phyloP scores from a whole-genome alignment of 2,888 invertebrate genomes.

The Patella depressa region DNA sequence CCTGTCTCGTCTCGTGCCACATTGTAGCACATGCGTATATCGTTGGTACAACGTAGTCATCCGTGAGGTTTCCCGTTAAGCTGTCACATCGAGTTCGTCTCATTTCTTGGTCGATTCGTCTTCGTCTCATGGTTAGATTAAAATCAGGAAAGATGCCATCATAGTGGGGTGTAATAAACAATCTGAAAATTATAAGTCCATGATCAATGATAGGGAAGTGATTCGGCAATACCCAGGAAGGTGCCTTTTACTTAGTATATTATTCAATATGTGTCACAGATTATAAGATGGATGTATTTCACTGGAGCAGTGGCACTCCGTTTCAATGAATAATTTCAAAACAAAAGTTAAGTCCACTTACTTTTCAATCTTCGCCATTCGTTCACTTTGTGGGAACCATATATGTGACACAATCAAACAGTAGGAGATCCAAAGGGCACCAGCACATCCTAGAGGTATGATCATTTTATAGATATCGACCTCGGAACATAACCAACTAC shows the following conservation, averaged over 20 bases:
- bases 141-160: conserved; percentile 93
- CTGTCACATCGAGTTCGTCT: conserved; percentile 52
- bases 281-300: too few relatives aligned
- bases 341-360: conserved; percentile 41
- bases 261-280: too few relatives aligned
- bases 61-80: conserved; percentile 43
- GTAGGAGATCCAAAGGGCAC: conserved; percentile 88
- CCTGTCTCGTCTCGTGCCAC: conserved; percentile 98
- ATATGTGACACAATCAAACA: conserved; percentile 97
- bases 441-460: conserved; percentile 51
- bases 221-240: too few relatives aligned
- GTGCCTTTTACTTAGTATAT: too few relatives aligned
- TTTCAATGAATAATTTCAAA: too few relatives aligned
- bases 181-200: conserved; percentile 33
- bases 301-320: too few relatives aligned
- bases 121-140: conserved; percentile 90
- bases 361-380: conserved; percentile 96
- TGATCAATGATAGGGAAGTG: too few relatives aligned
- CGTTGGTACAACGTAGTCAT: conserved; percentile 54
- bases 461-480: conserved; percentile 37
- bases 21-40: conserved; percentile 98
- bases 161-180: conserved; percentile 75
- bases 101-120: conserved; percentile 84
- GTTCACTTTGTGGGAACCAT: conserved; percentile 97
- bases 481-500: conserved; percentile 55